Conservation (phyloP, 2,113 vertebrate species). For the Scolopax mira region DNA sequence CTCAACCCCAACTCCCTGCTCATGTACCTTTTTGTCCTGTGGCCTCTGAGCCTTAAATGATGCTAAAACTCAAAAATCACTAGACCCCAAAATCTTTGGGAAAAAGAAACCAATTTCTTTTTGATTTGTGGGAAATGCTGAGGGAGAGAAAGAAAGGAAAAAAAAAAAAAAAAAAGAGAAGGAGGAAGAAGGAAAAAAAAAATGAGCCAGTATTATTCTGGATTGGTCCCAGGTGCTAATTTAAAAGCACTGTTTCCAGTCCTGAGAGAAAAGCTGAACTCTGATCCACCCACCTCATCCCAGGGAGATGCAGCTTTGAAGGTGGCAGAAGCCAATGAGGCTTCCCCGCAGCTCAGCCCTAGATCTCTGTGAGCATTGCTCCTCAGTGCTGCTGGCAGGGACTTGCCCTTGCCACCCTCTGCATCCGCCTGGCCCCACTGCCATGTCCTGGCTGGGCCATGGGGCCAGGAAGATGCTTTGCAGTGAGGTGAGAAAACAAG, state of each 20-base stretch:
- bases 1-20: background rate
- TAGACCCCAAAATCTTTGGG: no score
- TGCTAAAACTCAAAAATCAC: background rate
- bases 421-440: background rate
- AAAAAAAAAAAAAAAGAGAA: no score
- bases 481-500: background rate
- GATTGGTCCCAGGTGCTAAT: background rate
- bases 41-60: background rate
- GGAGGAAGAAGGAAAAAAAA: rapidly evolving
- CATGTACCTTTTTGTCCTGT: background rate
- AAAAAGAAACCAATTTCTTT: background rate
- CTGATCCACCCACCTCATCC: background rate
- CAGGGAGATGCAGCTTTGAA: background rate
- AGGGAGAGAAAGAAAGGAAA: no score
- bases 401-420: background rate
- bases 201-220: background rate
- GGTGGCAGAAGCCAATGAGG: background rate
- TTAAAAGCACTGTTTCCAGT: background rate
- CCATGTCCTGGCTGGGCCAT: rapidly evolving
- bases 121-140: background rate
- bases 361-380: rapidly evolving
- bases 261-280: background rate
- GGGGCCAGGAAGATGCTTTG: background rate
- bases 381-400: rapidly evolving
- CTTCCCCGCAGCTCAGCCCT: background rate